Percentiles rank a stretch among this genome's conserved stretches.
phyloP scores from a whole-genome alignment of 2,888 invertebrate species.

The Polietes domitor region DNA sequence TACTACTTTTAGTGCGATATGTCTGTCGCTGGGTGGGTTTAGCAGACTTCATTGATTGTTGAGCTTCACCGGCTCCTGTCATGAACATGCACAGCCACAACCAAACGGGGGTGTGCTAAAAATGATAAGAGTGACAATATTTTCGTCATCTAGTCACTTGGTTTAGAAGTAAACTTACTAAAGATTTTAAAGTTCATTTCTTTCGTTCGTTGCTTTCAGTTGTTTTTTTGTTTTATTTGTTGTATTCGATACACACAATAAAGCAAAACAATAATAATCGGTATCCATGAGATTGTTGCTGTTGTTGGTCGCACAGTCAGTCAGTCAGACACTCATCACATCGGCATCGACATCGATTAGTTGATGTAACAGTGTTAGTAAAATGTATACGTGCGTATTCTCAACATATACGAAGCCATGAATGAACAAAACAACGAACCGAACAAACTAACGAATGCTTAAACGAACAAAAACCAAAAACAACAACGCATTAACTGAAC shows the following conservation, averaged over 20 bases:
- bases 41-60: too few relatives aligned
- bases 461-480: not conserved
- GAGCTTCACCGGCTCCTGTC: too few relatives aligned
- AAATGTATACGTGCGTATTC: conserved; percentile 29
- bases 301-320: not conserved
- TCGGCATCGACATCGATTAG: not conserved
- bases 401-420: conserved; percentile 22
- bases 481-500: conserved; percentile 10
- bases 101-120: too few relatives aligned
- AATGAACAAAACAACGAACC: conserved; percentile 19
- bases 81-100: too few relatives aligned
- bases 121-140: too few relatives aligned
- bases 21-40: too few relatives aligned
- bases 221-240: too few relatives aligned
- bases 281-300: not conserved
- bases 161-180: too few relatives aligned
- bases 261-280: not conserved
- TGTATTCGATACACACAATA: not conserved
- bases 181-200: too few relatives aligned
- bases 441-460: not conserved
- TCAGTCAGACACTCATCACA: too few relatives aligned
- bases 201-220: not conserved
- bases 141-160: too few relatives aligned
- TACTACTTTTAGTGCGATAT: too few relatives aligned
- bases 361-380: not conserved